A percentile compares a stretch with the other conserved stretches of the same genome.
These are phyloP conservation scores for Sus scrofa DNA, from an alignment of 2,113 vertebrate species.

Conservation along the genomic window T2T-Sscrofa CM000818.6:9024501-9025000, in stretches of 20 bases:
- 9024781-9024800: background rate
- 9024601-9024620: background rate
- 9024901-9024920: background rate
- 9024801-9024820: background rate
- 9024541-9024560: background rate
- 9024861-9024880: background rate
- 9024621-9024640: background rate
- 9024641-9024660: background rate
- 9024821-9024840: background rate
- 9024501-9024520: background rate
- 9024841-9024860: background rate
- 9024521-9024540: background rate
- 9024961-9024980: background rate
- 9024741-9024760: background rate
- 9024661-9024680: background rate
- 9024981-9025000: conserved; percentile 44
- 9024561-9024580: background rate
- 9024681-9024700: background rate
- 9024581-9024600: background rate
- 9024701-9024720: background rate
- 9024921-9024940: background rate
- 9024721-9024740: background rate
- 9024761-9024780: background rate
- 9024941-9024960: conserved; percentile 6
- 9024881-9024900: background rate